Evolutionary conservation across 1,140 invertebrate species (phyloP), one percentile per base, ranked within the genome.

Genomic region (Pygmarrhopalites habei): DNA sequence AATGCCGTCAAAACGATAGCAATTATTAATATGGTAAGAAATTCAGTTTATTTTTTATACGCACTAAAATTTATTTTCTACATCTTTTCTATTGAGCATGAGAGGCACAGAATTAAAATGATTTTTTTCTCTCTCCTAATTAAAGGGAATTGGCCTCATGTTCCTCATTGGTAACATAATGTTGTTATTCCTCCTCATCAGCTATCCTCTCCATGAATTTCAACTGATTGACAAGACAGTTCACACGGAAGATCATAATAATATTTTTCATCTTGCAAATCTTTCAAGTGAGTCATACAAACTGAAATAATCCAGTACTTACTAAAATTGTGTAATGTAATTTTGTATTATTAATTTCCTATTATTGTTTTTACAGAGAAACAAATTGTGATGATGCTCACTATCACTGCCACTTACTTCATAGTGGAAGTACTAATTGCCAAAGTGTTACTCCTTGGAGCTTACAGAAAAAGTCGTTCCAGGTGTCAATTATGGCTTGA

Each of bases 121-220:
- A 10, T 10, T 25, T 25, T 21, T 47, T n/a, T 5, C 19, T 47
- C 10, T 21, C 5, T 25, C 17, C 23, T 10, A 52, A 14, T 49
- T 49, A 21, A 25, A 56, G 53, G 53, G 2, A 35, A 21, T 39
- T 3, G 29, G 53, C 3, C 53, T 56, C 5, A 2, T 41, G 4
- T 39, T 4, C 12, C 23, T 56, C 10, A 30, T 56, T 32, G 53
- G 53, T 12, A 56, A 56, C 25, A 12, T 39, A n/a, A 56, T 56
- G 53, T 14, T 56, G 3, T 32, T 56, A 4, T 56, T 56, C 30
- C 23, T 56, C 12, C 53, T 56, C 7, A 23, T 56, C 5, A 56
- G 53, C 30, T 56, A 56, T 39, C 53, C 53, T 7, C 35, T 39
- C 17, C 53, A 56, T 56, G 53, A 56, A 7, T 56, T 56, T 41